phyloP scores from a whole-genome alignment of 2,888 invertebrate genomes.

The Tortricodes alternella region DNA sequence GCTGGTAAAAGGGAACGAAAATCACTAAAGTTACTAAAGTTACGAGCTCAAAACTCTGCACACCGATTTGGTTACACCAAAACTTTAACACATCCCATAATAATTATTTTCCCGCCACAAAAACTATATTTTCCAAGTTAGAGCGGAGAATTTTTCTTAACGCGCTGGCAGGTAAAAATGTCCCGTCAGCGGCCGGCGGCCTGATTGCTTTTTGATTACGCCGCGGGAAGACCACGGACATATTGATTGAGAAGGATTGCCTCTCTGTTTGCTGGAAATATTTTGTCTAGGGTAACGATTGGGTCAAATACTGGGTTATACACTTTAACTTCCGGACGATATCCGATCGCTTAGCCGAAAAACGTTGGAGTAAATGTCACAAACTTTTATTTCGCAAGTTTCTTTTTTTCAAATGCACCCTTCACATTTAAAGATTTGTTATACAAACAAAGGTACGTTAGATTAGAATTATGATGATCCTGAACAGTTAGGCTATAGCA shows the following conservation, averaged over 20 bases:
- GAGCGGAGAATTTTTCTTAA: conserved; percentile 26
- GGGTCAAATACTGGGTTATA: conserved; percentile 5
- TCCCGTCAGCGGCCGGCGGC: conserved; percentile 25
- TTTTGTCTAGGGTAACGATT: conserved; percentile 22
- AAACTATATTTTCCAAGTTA: conserved; percentile 41
- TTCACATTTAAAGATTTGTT: no score
- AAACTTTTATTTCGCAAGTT: no score
- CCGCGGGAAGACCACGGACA: conserved; percentile 29
- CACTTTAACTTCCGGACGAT: not conserved
- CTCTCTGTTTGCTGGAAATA: conserved; percentile 21
- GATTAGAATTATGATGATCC: no score
- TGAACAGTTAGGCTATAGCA: no score
- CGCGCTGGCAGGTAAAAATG: conserved; percentile 30
- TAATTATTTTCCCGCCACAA: conserved; percentile 46
- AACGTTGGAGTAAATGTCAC: no score
- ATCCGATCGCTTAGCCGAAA: no score
- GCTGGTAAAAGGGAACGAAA: no score
- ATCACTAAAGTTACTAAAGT: no score
- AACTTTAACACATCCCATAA: conserved; percentile 4
- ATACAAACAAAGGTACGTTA: no score
- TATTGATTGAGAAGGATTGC: conserved; percentile 32
- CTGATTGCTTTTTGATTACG: conserved; percentile 58
- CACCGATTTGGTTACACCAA: no score
- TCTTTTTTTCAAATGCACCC: no score
- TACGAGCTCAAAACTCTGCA: no score